These are phyloP conservation scores for Maniola jurtina DNA, from an alignment of 1,140 invertebrate species.

Conservation along the genomic window DNA sequence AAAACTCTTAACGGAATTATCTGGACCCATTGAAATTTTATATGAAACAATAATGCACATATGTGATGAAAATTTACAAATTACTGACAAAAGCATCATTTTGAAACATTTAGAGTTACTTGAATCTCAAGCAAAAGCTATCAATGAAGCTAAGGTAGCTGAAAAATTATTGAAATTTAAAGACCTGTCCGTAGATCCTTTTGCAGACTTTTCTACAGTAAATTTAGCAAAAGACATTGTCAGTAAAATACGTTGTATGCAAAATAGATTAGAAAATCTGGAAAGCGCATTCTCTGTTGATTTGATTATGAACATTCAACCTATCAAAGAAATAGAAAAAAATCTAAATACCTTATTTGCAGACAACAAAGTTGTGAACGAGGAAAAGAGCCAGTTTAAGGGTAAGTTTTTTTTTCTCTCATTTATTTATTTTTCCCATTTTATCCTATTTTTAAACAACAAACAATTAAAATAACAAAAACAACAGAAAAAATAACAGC, in stretches of 20 bases:
- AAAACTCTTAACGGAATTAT: background rate
- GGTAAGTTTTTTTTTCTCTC: no score
- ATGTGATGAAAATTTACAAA: background rate
- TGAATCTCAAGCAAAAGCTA: background rate
- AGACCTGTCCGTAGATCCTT: background rate
- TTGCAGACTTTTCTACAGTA: background rate
- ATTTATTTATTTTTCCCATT: no score
- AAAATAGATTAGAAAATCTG: background rate
- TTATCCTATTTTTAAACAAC: no score
- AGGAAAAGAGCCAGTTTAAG: slow-evolving; percentile 41
- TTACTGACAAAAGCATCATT: background rate
- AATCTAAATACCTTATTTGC: background rate
- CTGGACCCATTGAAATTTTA: background rate
- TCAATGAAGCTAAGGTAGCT: background rate
- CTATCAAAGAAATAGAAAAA: background rate
- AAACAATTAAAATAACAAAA: no score
- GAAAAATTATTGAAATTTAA: background rate
- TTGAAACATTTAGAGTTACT: background rate
- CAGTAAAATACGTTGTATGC: background rate
- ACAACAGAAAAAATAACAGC: no score
- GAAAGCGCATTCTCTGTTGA: background rate
- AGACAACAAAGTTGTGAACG: slow-evolving; percentile 23
- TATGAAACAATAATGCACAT: background rate
- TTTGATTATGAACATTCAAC: background rate
- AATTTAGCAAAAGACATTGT: background rate